These are phyloP conservation scores for Siderastrea siderea DNA, from an alignment of 92 coral and sea anemone genomes.

Conservation along the genomic window DNA sequence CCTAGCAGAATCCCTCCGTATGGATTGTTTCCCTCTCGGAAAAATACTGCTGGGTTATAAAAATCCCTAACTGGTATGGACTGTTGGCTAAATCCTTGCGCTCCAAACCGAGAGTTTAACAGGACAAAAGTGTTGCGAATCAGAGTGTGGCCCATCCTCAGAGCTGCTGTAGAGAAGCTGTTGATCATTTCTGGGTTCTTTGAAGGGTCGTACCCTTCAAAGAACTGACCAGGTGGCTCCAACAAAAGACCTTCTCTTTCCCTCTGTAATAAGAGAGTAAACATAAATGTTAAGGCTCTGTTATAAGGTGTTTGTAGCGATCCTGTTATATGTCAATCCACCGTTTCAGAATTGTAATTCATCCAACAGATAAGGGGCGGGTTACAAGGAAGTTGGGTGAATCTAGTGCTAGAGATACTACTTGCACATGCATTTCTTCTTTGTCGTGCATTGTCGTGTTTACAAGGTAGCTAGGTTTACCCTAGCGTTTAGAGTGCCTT, in stretches of 20 bases:
- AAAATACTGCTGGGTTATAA: not conserved
- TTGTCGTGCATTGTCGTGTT: no score
- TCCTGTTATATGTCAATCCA: not conserved
- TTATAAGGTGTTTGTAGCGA: not conserved
- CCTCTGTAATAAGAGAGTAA: not conserved
- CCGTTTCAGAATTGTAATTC: no score
- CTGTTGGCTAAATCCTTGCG: not conserved
- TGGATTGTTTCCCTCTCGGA: not conserved
- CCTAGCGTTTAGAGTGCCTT: no score
- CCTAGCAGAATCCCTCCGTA: not conserved
- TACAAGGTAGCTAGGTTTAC: no score
- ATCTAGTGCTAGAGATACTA: no score
- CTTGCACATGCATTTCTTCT: no score
- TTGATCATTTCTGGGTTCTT: conserved; percentile 74
- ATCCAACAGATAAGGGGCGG: no score
- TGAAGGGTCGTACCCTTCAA: conserved; percentile 56
- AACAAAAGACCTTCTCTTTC: not conserved
- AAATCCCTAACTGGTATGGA: not conserved
- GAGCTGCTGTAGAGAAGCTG: conserved; percentile 87
- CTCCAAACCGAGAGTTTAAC: not conserved
- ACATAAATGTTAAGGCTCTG: not conserved
- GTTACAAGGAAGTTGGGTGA: no score
- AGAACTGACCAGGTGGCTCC: not conserved
- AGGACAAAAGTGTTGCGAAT: conserved; percentile 71
- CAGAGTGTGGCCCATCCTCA: conserved; percentile 87